These are phyloP conservation scores for Drosophila fulvimacula DNA, from an alignment of 2,888 invertebrate species.

Conservation along the genomic window DNA sequence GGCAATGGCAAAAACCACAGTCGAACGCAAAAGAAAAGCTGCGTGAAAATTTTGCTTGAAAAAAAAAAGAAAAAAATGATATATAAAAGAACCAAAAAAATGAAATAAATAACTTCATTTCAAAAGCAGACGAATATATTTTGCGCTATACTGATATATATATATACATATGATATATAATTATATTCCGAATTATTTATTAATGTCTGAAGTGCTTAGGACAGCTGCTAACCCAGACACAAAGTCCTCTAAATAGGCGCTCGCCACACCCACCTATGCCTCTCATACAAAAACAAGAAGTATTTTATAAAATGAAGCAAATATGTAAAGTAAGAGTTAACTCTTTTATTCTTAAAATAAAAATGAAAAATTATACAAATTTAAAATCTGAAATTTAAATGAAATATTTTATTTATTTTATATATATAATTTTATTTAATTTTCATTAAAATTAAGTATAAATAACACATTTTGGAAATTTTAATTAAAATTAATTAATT, in stretches of 20 bases:
- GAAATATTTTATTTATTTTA: no score
- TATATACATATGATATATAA: no score
- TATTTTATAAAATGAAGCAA: no score
- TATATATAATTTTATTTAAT: no score
- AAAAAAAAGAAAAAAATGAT: not conserved
- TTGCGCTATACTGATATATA: not conserved
- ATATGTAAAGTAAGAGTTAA: no score
- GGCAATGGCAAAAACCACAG: conserved; percentile 15
- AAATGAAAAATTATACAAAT: no score
- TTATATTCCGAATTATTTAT: conserved; percentile 4
- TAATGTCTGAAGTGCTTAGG: conserved; percentile 6
- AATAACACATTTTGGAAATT: no score
- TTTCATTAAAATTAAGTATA: no score
- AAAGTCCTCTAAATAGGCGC: conserved; percentile 22
- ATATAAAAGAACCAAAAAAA: not conserved
- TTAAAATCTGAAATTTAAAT: no score
- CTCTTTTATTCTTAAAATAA: no score
- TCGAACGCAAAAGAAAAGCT: conserved; percentile 26
- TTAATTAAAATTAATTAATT: no score
- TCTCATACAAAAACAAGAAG: no score
- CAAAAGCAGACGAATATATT: not conserved
- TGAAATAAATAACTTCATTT: not conserved
- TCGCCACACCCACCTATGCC: not conserved
- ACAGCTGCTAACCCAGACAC: conserved; percentile 11
- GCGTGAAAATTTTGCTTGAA: conserved; percentile 29